These are phyloP conservation scores for Seriola rivoliana DNA, from an alignment of 2,113 vertebrate species.

Conservation along the genomic window DNA sequence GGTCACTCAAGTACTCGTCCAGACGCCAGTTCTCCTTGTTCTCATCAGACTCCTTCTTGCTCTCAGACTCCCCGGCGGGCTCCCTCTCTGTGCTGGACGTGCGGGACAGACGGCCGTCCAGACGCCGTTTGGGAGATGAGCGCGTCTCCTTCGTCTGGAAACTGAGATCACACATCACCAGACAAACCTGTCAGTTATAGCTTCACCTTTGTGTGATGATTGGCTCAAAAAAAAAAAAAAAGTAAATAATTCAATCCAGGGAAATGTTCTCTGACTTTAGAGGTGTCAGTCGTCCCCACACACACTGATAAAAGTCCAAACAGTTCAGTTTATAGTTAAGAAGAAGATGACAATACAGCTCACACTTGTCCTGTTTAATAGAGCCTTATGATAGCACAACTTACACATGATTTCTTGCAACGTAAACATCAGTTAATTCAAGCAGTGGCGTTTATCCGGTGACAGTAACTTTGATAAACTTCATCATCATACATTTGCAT, in stretches of 20 bases:
- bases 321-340: too few species aligned
- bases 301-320: background rate
- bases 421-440: too few species aligned
- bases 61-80: constrained; percentile 79
- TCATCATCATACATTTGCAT: background rate
- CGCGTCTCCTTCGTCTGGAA: constrained; percentile 91
- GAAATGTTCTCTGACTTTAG: background rate
- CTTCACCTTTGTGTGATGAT: background rate
- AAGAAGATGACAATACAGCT: too few species aligned
- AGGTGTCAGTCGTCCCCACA: background rate
- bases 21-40: constrained; percentile 96
- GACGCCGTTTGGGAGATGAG: constrained; percentile 90
- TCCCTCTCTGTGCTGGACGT: constrained; percentile 88
- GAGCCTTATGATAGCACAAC: background rate
- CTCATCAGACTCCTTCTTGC: constrained; percentile 91
- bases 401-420: too few species aligned
- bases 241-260: background rate
- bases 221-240: background rate
- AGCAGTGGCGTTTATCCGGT: background rate
- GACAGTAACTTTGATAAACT: background rate
- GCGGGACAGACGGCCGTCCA: constrained; percentile 88
- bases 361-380: background rate
- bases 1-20: constrained; percentile 89
- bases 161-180: constrained; percentile 76
- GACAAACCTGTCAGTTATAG: constrained; percentile 12